Evolutionary conservation across 2,797 vertebrate species (phyloP).

Genomic region (Rhincodon typus): DNA sequence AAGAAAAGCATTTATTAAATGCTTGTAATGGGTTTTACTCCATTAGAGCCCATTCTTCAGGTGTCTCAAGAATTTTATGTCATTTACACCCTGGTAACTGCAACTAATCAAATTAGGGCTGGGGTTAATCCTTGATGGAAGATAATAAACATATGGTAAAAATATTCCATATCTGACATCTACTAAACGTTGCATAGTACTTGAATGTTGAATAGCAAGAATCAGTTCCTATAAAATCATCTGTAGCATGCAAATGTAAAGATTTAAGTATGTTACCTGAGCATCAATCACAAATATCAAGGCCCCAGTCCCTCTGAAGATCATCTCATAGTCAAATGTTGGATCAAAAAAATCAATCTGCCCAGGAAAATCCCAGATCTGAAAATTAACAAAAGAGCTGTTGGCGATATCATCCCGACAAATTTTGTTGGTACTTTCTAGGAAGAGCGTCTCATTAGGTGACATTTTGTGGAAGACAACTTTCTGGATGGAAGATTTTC

Average conservation of each 20-base stretch:
- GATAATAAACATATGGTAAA: not conserved
- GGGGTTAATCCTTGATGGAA: no score
- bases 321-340: slow-evolving; percentile 86
- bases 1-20: not conserved
- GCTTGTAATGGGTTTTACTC: not conserved
- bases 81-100: not conserved
- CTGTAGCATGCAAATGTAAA: not conserved
- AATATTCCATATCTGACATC: not conserved
- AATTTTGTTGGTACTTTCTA: slow-evolving; percentile 86
- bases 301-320: slow-evolving; percentile 80
- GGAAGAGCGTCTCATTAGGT: slow-evolving; percentile 78
- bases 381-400: slow-evolving; percentile 83
- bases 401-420: slow-evolving; percentile 82
- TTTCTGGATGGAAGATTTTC: slow-evolving; percentile 93
- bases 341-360: slow-evolving; percentile 87
- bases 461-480: slow-evolving; percentile 91
- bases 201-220: not conserved
- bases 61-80: not conserved
- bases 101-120: not conserved
- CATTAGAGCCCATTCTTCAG: not conserved
- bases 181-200: not conserved
- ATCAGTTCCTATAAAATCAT: not conserved
- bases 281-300: slow-evolving; percentile 85
- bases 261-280: slow-evolving; percentile 60
- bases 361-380: slow-evolving; percentile 87